Conservation (phyloP, 2,797 vertebrate genomes). For the Tadarida brasiliensis region DNA sequence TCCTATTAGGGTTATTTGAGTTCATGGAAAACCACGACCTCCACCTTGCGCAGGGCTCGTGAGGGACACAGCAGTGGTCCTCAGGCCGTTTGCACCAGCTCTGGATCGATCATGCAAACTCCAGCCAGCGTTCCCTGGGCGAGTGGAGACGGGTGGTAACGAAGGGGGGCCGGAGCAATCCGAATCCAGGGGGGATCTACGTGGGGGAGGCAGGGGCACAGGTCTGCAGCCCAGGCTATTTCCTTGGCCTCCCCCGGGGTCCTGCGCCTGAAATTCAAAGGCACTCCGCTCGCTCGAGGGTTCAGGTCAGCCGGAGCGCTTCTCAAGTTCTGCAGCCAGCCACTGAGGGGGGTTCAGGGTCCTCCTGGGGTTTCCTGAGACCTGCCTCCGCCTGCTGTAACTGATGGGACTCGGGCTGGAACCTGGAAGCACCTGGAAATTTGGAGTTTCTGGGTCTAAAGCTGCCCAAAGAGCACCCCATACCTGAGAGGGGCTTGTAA, state of each 20-base stretch:
- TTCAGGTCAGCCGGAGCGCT: neutral
- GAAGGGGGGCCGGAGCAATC: neutral
- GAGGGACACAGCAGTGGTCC: neutral
- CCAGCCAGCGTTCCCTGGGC: neutral
- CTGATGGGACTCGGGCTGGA: neutral
- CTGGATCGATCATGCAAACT: neutral
- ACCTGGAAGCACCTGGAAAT: neutral
- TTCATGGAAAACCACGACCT: neutral
- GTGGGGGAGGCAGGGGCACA: too few relatives aligned
- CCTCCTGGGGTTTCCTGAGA: neutral
- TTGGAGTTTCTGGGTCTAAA: neutral
- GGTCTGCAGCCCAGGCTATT: neutral
- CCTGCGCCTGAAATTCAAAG: neutral
- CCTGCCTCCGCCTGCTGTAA: neutral
- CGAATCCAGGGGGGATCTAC: neutral
- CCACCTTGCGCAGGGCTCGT: too few relatives aligned
- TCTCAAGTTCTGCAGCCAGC: neutral
- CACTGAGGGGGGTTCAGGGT: neutral
- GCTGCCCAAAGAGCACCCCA: neutral
- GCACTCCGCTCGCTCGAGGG: neutral
- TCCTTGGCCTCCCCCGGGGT: neutral
- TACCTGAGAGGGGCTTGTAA: neutral
- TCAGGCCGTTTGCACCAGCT: neutral
- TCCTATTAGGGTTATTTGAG: neutral
- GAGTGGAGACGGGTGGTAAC: neutral